Evolutionary conservation across 2,797 vertebrate genomes (phyloP).

Genomic region (Chrosomus eos): DNA sequence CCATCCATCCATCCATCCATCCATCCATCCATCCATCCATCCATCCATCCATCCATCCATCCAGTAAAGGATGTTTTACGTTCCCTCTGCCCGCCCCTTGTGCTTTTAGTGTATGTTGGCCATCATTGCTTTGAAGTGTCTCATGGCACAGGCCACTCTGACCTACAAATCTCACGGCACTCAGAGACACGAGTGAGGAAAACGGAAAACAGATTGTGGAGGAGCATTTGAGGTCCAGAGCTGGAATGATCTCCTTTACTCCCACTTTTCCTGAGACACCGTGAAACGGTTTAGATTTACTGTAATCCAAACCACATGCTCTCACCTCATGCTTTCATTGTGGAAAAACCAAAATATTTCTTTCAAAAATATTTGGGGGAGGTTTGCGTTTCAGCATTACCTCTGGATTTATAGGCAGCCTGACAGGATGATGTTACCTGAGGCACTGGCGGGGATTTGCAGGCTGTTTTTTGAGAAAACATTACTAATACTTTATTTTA

Average conservation of each 20-base stretch:
- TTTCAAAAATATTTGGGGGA: constrained; percentile 64
- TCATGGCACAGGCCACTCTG: constrained; percentile 30
- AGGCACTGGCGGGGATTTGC: background rate
- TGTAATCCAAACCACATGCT: constrained; percentile 66
- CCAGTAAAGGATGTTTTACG: background rate
- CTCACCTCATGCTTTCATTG: constrained; percentile 58
- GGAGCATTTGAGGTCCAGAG: constrained; percentile 10
- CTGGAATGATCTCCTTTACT: constrained; percentile 42
- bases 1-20: too few relatives aligned
- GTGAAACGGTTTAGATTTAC: constrained; percentile 51
- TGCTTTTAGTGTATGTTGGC: constrained; percentile 14
- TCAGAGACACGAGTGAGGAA: constrained; percentile 39
- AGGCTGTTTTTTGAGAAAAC: constrained; percentile 33
- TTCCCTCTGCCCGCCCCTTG: background rate
- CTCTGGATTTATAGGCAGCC: constrained; percentile 52
- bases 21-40: too few relatives aligned
- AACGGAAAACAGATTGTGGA: constrained; percentile 43
- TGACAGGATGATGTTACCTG: background rate
- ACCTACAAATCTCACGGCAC: constrained; percentile 38
- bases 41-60: too few relatives aligned
- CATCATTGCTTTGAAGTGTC: constrained; percentile 20
- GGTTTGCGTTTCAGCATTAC: constrained; percentile 50
- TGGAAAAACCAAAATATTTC: constrained; percentile 55
- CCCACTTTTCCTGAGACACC: constrained; percentile 30
- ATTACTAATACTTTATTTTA: background rate